Evolutionary conservation across 2,888 invertebrate species (phyloP), one percentile per base, ranked within the genome.

Genomic region (Drosophila kokeensis): DNA sequence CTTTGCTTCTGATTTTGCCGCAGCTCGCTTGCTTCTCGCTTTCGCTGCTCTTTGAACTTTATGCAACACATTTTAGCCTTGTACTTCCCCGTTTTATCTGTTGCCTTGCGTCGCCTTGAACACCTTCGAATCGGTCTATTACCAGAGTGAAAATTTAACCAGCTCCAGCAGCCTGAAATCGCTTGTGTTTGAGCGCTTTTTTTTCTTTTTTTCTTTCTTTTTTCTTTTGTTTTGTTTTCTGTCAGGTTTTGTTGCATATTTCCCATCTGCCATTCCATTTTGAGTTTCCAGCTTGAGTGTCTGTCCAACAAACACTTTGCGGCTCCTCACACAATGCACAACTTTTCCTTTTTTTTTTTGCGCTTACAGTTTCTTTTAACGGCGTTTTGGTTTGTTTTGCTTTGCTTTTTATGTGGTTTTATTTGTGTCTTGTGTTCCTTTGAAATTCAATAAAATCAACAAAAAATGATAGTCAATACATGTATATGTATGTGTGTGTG

Each of bases 391-490:
- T 21, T 15, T 52, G 29, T 27, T 52, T 13, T 40, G 36, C 7
- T 18, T 42, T 36, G 29, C 53, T 55, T 32, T 45, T 24, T 21
- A 36, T 32, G 15, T 68, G 49, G n/a, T 27, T n/a, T 36, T 32
- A 29, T 63, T 54, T 45, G 5, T 32, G 38, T 42, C 11, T 27
- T 18, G 27, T 65, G 32, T 50, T 64, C 48, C 10, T 65, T 65
- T 52, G 70, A 65, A 82, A 82, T 79, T 79, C 71, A 74, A 85
- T 81, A 83, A 80, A 75, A 75, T 77, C 65, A 82, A 79, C 73
- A 67, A 62, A 72, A 82, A 79, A 78, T 78, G 82, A 70, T 78
- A 78, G 90, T 74, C 86, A 76, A 85, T 88, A 65, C 1, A 50
- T 10, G 18, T 27, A 27, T 8, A 15, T 2, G 18, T 5, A 34